phyloP scores from a whole-genome alignment of 2,888 invertebrate genomes.

The Aphidius colemani region DNA sequence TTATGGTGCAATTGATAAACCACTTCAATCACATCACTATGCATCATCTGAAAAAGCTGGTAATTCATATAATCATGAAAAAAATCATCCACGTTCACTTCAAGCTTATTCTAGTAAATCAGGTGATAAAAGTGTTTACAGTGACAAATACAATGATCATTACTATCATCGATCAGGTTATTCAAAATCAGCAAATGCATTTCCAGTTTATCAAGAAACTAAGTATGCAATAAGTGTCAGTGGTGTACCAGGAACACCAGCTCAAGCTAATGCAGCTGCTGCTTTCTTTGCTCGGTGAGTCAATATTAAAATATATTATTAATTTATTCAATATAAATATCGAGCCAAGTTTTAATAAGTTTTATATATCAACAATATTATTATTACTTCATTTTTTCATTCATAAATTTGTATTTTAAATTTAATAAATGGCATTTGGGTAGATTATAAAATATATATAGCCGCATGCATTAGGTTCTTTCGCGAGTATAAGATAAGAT shows the following conservation, averaged over 20 bases:
- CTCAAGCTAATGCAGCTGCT: constrained; percentile 65
- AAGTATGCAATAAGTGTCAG: constrained; percentile 65
- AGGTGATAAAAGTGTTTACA: constrained; percentile 40
- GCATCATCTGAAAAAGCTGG: constrained; percentile 35
- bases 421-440: too few relatives aligned
- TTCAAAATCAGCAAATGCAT: constrained; percentile 46
- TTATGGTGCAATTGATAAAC: constrained; percentile 53
- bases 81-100: constrained; percentile 37
- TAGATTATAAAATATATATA: too few relatives aligned
- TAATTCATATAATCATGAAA: constrained; percentile 44
- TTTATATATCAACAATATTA: constrained; percentile 7
- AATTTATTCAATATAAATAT: constrained; percentile 9
- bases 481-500: not conserved
- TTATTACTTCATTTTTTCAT: not conserved
- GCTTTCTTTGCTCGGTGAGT: constrained; percentile 68
- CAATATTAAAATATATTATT: constrained; percentile 4
- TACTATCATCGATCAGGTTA: constrained; percentile 50
- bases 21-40: constrained; percentile 47
- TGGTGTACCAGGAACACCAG: constrained; percentile 62
- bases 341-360: not conserved
- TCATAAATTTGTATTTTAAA: not conserved
- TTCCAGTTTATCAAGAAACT: constrained; percentile 59
- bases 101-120: constrained; percentile 45
- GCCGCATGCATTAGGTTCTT: too few relatives aligned
- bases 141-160: constrained; percentile 49